A percentile compares a stretch with the other conserved stretches of the same genome.
Evolutionary conservation across 1,140 invertebrate genomes (phyloP).

Genomic region (Drosophila obscura): DNA sequence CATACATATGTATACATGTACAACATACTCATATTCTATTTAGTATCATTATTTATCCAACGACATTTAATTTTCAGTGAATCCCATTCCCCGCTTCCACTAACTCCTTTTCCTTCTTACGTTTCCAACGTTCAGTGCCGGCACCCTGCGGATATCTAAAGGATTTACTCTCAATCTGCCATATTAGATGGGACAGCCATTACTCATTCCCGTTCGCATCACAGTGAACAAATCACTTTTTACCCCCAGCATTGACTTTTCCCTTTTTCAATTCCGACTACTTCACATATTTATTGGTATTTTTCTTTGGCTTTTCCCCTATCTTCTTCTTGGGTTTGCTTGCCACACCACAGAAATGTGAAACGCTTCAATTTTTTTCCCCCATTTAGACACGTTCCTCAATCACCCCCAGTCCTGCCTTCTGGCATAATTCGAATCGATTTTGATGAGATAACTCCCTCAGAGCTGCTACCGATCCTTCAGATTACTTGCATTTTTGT

Average conservation of each 20-base stretch:
- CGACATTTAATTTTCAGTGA: no score
- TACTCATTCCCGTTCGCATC: neutral
- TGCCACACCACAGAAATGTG: conserved; percentile 25
- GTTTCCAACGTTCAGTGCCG: no score
- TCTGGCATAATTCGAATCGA: conserved; percentile 27
- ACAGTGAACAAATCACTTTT: conserved; percentile 8
- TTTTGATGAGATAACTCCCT: conserved; percentile 53
- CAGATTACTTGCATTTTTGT: conserved; percentile 19
- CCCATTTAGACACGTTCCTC: conserved; percentile 50
- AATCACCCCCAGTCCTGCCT: neutral
- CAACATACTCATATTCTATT: no score
- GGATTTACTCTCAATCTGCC: no score
- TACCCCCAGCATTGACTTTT: neutral
- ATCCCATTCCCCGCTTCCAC: no score
- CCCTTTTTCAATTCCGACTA: conserved; percentile 1
- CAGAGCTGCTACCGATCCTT: conserved; percentile 11
- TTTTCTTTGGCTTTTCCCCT: conserved; percentile 27
- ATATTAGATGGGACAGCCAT: no score
- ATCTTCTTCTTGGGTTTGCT: neutral
- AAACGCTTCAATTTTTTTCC: conserved; percentile 45
- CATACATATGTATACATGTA: no score
- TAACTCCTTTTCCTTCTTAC: no score
- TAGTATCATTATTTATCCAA: no score
- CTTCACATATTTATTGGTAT: conserved; percentile 47
- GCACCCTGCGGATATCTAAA: no score